These are phyloP conservation scores for Lepidochitona cinerea DNA, from an alignment of 2,888 invertebrate genomes.

Conservation along the genomic window DNA sequence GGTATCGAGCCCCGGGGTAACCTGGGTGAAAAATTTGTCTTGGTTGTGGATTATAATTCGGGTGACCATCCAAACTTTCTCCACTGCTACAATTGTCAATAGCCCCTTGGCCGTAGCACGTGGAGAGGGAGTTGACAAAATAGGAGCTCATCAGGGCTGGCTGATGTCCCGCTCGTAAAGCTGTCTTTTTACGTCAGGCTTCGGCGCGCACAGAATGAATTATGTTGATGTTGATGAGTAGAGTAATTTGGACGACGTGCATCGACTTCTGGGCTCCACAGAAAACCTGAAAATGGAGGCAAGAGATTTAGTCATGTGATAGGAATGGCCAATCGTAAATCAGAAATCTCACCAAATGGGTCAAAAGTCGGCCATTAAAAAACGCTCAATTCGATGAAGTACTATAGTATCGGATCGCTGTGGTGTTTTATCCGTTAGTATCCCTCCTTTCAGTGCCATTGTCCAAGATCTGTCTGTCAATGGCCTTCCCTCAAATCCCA, in stretches of 20 bases:
- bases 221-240: conserved; percentile 53
- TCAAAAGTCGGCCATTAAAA: conserved; percentile 27
- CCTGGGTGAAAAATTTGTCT: conserved; percentile 48
- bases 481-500: too few relatives aligned
- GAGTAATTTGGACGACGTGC: conserved; percentile 41
- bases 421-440: too few relatives aligned
- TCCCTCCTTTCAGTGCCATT: too few relatives aligned
- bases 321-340: conserved; percentile 8
- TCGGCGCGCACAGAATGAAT: conserved; percentile 52
- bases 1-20: conserved; percentile 48
- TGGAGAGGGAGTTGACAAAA: conserved; percentile 64
- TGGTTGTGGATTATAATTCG: conserved; percentile 39
- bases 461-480: too few relatives aligned
- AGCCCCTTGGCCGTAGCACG: conserved; percentile 60
- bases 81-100: conserved; percentile 58
- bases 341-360: conserved; percentile 6
- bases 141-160: conserved; percentile 60
- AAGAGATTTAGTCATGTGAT: conserved; percentile 7
- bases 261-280: background rate
- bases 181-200: conserved; percentile 54
- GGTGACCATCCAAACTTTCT: conserved; percentile 47
- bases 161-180: conserved; percentile 49
- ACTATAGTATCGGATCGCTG: too few relatives aligned
- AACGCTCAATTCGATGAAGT: background rate
- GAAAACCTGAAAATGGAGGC: conserved; percentile 8